Evolutionary conservation across 1,140 invertebrate genomes (phyloP).

Genomic region (Sminthurinus signatus): DNA sequence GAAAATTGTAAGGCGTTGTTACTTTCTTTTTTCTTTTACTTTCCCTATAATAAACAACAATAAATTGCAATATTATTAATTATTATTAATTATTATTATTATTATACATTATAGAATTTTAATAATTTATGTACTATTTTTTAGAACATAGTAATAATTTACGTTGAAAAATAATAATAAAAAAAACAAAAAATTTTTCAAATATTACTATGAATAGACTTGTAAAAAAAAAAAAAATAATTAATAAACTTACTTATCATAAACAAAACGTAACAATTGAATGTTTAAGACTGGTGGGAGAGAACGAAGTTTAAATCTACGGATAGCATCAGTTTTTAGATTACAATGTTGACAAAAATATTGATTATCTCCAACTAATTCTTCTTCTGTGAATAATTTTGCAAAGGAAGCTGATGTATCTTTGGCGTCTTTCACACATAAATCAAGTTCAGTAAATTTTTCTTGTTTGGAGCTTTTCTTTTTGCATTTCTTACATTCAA

Average conservation of each 20-base stretch:
- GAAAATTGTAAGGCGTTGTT: conserved; percentile 60
- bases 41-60: conserved; percentile 48
- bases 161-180: no score
- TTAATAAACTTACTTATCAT: conserved; percentile 56
- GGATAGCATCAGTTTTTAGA: conserved; percentile 57
- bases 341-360: conserved; percentile 59
- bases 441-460: conserved; percentile 61
- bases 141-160: neutral
- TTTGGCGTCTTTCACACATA: conserved; percentile 54
- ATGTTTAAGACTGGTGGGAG: conserved; percentile 67
- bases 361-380: conserved; percentile 59
- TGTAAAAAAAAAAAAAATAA: no score
- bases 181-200: no score
- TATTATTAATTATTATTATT: no score
- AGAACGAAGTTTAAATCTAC: conserved; percentile 54
- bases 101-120: neutral
- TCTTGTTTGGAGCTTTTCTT: conserved; percentile 53
- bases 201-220: no score
- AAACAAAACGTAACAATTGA: conserved; percentile 62
- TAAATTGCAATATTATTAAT: no score
- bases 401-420: conserved; percentile 56
- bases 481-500: conserved; percentile 56
- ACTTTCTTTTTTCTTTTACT: conserved; percentile 61
- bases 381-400: conserved; percentile 60
- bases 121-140: conserved; percentile 1